Conservation (phyloP, 1,140 invertebrate genomes). For the Andricus grossulariae region DNA sequence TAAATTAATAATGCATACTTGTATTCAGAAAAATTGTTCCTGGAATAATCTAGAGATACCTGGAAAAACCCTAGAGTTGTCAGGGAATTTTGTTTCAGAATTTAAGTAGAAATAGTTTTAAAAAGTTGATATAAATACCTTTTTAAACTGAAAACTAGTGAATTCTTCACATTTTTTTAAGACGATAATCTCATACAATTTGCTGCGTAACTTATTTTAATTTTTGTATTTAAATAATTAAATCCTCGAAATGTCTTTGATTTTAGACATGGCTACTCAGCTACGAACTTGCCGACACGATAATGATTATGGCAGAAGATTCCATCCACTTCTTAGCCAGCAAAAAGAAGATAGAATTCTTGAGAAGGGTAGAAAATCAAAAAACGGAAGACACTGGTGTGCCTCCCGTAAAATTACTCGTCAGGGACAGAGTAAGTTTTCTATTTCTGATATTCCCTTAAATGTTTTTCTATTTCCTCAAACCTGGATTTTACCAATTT, state of each 20-base stretch:
- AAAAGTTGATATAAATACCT: too few species aligned
- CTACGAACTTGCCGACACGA: constrained; percentile 96
- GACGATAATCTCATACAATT: too few species aligned
- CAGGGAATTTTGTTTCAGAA: too few species aligned
- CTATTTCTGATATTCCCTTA: not conserved
- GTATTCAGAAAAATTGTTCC: too few species aligned
- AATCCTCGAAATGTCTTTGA: constrained; percentile 37
- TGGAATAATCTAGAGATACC: too few species aligned
- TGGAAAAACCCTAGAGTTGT: too few species aligned
- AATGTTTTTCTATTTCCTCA: constrained; percentile 1
- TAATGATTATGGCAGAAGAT: constrained; percentile 92
- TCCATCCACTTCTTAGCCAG: constrained; percentile 94
- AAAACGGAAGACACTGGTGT: constrained; percentile 89
- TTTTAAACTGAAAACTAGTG: too few species aligned
- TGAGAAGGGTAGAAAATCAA: constrained; percentile 92
- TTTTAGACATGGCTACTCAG: constrained; percentile 96
- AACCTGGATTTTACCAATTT: constrained; percentile 34
- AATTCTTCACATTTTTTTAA: too few species aligned
- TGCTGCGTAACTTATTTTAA: not conserved
- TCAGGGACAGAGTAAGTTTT: constrained; percentile 90
- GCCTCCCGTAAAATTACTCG: constrained; percentile 90
- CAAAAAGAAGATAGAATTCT: constrained; percentile 98
- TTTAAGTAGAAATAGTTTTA: too few species aligned
- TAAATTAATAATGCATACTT: too few species aligned
- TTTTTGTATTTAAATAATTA: constrained; percentile 26